Percentiles rank a stretch among this genome's conserved stretches.
Evolutionary conservation across 2,113 vertebrate species (phyloP).

Genomic region (Ancistrus triradiatus): DNA sequence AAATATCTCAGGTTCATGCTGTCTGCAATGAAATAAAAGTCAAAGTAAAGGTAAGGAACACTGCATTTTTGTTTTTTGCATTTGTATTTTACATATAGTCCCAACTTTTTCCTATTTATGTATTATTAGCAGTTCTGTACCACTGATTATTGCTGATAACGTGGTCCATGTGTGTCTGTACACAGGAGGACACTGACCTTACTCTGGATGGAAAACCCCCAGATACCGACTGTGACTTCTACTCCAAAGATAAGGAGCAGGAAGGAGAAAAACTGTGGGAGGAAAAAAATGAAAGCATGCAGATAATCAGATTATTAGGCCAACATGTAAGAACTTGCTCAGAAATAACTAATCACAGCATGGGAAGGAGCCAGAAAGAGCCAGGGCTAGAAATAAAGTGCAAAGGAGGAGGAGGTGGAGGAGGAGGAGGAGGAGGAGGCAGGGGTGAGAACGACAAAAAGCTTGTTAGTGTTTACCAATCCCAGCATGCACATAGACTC

Average conservation of each 20-base stretch:
- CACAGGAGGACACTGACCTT: conserved; percentile 63
- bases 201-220: conserved; percentile 90
- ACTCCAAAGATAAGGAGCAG: conserved; percentile 91
- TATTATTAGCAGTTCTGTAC: too few relatives aligned
- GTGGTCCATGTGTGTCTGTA: neutral
- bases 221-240: conserved; percentile 91
- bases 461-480: conserved; percentile 70
- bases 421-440: conserved; percentile 19
- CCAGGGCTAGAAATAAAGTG: conserved; percentile 49
- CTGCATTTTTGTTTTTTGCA: too few relatives aligned
- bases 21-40: too few relatives aligned
- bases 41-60: too few relatives aligned
- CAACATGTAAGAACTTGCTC: neutral
- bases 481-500: conserved; percentile 97
- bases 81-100: too few relatives aligned
- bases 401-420: conserved; percentile 18
- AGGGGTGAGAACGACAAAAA: conserved; percentile 25
- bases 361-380: conserved; percentile 42
- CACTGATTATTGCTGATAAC: too few relatives aligned
- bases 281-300: conserved; percentile 4
- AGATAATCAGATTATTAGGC: conserved; percentile 1
- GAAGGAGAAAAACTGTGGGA: conserved; percentile 86
- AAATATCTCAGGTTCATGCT: too few relatives aligned
- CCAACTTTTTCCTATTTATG: too few relatives aligned
- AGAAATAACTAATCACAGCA: conserved; percentile 33